Base-by-base conservation (phyloP, 1,140 invertebrate species). In the Drosophila triauraria region DNA sequence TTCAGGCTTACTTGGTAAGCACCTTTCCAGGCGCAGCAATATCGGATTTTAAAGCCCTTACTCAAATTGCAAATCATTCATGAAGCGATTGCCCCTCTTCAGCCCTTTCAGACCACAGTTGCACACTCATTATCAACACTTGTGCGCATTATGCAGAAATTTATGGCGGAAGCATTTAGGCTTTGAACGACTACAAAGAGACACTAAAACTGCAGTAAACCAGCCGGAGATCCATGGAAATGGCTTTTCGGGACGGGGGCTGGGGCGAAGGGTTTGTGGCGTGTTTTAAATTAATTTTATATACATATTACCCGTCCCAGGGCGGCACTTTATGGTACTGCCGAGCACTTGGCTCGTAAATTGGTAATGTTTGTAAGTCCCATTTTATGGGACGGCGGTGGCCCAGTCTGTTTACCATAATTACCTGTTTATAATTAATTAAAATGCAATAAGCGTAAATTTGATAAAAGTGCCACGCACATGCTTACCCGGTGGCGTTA, bases 371-470 rank as follows among this genome's bases (percentile, higher is more conserved):
- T 60, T 48, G 40, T 67, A 78, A 61, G 65, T 63, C 57, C 50
- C 13, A 38, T 60, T 78, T 77, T 78, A 78, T 78, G 75, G 58
- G 32, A 6, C 43, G 38, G 17, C 51, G 44, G 44, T 68, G 64
- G 64, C 63, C 70, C 86, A 58, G 65, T 60, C 72, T 88, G 85
- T 72, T 90, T 90, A 87, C 82, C 87, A 91, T 91, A 91, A 91
- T 91, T 91, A 91, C 86, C 86, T 91, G 86, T 91, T 91, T 91
- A 91, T 91, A 91, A 91, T 91, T 91, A 91, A 91, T 91, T 91
- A 91, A 91, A 91, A 91, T 91, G 87, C 86, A 91, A 91, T 91
- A 91, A 91, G 82, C 86, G 86, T 91, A 91, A 80, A 91, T 82
- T 91, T 91, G 86, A 90, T 90, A 90, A 90, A 85, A 85, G 75